A percentile compares a stretch with the other conserved stretches of the same genome.
Evolutionary conservation across 2,888 invertebrate species (phyloP).

Genomic region (Alentia gelatinosa): DNA sequence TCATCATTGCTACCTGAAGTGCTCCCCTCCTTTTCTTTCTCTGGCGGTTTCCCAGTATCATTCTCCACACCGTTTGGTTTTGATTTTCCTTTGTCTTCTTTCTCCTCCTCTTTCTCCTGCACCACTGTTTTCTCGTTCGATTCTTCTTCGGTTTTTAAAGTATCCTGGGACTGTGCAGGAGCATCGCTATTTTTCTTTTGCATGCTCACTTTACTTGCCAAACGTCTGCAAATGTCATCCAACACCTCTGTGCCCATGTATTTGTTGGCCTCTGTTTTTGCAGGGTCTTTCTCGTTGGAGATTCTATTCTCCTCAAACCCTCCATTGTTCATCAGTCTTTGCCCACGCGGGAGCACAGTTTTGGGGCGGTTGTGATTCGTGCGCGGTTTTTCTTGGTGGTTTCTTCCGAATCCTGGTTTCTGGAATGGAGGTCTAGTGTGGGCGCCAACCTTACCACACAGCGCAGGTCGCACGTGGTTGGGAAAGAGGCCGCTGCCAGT

Average conservation of each 20-base stretch:
- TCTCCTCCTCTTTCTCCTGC: not conserved
- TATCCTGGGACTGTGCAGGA: not conserved
- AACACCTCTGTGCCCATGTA: constrained; percentile 27
- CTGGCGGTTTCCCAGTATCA: not conserved
- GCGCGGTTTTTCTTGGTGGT: not conserved
- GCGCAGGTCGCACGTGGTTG: constrained; percentile 17
- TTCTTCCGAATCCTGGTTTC: not conserved
- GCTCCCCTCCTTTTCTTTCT: not conserved
- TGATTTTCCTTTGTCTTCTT: not conserved
- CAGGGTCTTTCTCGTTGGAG: not conserved
- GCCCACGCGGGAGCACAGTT: not conserved
- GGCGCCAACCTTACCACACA: not conserved
- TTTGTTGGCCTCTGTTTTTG: not conserved
- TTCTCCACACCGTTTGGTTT: not conserved
- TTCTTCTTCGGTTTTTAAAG: not conserved
- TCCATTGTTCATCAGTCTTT: not conserved
- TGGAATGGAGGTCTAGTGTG: not conserved
- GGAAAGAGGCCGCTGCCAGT: not conserved
- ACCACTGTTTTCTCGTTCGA: not conserved
- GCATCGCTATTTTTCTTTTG: not conserved
- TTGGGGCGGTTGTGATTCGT: not conserved
- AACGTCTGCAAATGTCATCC: constrained; percentile 43
- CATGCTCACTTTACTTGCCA: not conserved
- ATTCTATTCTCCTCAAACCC: not conserved
- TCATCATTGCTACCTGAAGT: not conserved